Evolutionary conservation across 2,888 invertebrate genomes (phyloP), one percentile per base, ranked within the genome.

Genomic region (Synanthedon vespiformis): DNA sequence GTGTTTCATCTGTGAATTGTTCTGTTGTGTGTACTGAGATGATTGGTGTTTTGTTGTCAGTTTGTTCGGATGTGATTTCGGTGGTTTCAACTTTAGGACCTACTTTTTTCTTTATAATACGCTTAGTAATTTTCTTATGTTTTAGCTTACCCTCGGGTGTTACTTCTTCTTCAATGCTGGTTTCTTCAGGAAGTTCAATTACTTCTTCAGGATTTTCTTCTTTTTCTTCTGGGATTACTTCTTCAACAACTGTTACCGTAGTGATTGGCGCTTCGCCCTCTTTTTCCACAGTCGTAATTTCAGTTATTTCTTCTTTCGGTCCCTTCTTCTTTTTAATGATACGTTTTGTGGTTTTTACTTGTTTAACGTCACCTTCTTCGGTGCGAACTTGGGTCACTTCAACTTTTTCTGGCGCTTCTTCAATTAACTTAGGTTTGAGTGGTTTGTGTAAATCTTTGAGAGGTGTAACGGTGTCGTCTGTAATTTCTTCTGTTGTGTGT

Each of bases 201-300:
- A 50, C 40, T 54, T 58, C 48, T 40, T 55, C 22, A 44, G 58
- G 44, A 59, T 67, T 34, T 2, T 12, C 14, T n/a, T 12, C n/a
- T n/a, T n/a, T n/a, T n/a, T n/a, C n/a, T n/a, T n/a, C 74, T 76
- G 72, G 56, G 59, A n/a, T n/a, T 57, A 57, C 74, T 67, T 54
- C 72, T 70, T 60, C 78, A 70, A 55, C 74, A 61, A 63, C 50
- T 0, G 55, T 59, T 0, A 76, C 63, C 2, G 68, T 74, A 1
- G 67, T 70, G 1, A 67, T 56, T 0, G 78, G 73, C 14, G 57
- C 57, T 22, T 69, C 59, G 13, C 63, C 67, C 11, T 71, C 67
- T 56, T 67, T 68, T 51, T 77, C 68, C 40, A 75, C 68, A 44
- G 85, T 84, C 13, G 40, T 10, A 40, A 74, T 74, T 61, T 77